Conservation (phyloP, 2,797 vertebrate genomes). For the Yasuhikotakia modesta region DNA sequence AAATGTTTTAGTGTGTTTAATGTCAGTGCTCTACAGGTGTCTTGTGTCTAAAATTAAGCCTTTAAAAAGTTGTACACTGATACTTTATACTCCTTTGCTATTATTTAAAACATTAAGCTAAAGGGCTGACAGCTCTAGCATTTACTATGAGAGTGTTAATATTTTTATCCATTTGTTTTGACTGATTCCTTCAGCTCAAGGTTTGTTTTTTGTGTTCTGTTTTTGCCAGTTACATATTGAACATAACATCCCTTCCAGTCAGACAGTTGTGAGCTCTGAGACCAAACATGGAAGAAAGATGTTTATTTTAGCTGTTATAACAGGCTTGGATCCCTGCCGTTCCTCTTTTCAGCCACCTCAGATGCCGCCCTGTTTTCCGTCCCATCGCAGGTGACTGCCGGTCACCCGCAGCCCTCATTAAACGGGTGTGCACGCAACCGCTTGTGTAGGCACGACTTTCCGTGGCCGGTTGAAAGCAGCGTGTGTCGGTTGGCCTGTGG, state of each 20-base stretch:
- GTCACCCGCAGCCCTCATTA: constrained; percentile 46
- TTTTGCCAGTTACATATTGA: constrained; percentile 28
- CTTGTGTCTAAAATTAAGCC: too few species aligned
- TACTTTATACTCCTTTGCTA: too few species aligned
- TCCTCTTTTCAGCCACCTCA: constrained; percentile 45
- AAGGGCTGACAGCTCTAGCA: too few species aligned
- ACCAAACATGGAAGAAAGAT: constrained; percentile 50
- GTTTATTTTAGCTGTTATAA: constrained; percentile 52
- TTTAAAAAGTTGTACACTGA: too few species aligned
- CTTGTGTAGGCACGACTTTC: constrained; percentile 29
- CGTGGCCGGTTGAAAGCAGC: constrained; percentile 28
- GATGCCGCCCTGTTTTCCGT: constrained; percentile 36
- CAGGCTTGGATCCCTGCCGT: constrained; percentile 31
- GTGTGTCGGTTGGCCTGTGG: constrained; percentile 21
- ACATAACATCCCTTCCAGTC: constrained; percentile 18
- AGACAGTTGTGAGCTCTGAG: constrained; percentile 20
- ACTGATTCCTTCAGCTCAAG: background rate
- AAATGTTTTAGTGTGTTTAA: too few species aligned
- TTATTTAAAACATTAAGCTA: too few species aligned
- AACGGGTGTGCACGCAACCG: constrained; percentile 17
- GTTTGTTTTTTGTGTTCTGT: background rate
- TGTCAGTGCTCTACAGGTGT: too few species aligned
- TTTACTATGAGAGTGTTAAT: background rate
- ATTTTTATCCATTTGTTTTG: constrained; percentile 19
- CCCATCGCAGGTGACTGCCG: constrained; percentile 55